Base-by-base conservation (phyloP, 2,113 vertebrate genomes). In the Tyrannus savana region DNA sequence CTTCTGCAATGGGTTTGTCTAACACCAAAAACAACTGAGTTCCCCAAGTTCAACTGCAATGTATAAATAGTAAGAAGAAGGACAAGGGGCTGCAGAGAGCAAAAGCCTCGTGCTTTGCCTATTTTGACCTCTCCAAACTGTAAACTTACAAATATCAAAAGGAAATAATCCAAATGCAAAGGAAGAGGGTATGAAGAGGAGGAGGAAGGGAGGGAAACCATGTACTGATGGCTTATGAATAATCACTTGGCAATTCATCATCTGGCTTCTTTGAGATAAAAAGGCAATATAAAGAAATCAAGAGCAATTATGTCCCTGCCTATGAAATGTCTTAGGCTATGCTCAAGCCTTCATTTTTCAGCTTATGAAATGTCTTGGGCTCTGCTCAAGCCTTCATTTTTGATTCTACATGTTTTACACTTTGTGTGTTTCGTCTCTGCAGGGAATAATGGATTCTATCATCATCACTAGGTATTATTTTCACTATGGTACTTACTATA, bases 261-360 rank as follows among this genome's bases (percentile, higher is more conserved):
- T 83, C 85, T 86, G 91, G 55, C 8, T 90, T 84, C 72, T 92
- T 93, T 90, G 71, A 87, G 72, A 86, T 86, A 94, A 96, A 95
- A 95, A 94, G 22, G 18, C 78, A 74, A 39, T 79, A 79, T 25
- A 87, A 39, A 50, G 22, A 75, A 58, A 92, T 67, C 56, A 64
- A 89, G 37, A 83, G 24, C 33, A 94, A 90, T 94, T 92, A 77
- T 47, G 12, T 80, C 12, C 39, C 50, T 81, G 63, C 30, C 59
- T 89, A n/a, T 77, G 55, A 92, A 92, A 42, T 69, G 25, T 47
- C 60, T 77, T 59, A 41, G 59, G 24, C 22, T 87, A 42, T 19
- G 9, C 17, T 86, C 47, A 76, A 89, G 22, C 37, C 59, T 72
- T 85, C 59, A 67, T 25, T 85, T 96, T 62, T 84, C 22, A 64